Base-by-base conservation (phyloP, 2,888 invertebrate species). In the Campopleginae sp. region DNA sequence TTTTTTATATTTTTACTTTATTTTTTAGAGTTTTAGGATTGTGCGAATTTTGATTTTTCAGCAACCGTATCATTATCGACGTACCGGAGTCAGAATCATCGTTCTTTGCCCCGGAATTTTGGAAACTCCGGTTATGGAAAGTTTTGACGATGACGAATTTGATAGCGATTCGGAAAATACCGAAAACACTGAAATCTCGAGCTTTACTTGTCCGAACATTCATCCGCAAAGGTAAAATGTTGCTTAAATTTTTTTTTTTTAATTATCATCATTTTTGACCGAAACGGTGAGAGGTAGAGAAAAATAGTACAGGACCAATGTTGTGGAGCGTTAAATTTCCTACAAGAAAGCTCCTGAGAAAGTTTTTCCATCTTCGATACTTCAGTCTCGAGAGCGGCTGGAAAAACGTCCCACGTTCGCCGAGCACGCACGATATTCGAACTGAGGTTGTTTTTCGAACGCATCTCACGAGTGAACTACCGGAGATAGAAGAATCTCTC, bases 31-130 rank as follows among this genome's bases (percentile, higher is more conserved):
- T 65, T 61, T 54, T 48, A 17, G 27, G 1, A 38, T 42, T 48
- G 4, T 61, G n/a, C 17, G 1, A 19, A n/a, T 66, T 54, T 44
- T 14, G n/a, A 27, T 27, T 19, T 12, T 68, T 31, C 86, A 94
- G 94, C 92, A 92, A 90, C 92, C 93, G 12, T 93, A 93, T 85
- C 93, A 94, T 82, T 92, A 92, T 44, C 89, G 91, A 19, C 89
- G 90, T 71, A 93, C 92, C 14, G 93, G 92, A 2, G 93, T 93
- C 0, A 90, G 91, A 81, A 90, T 93, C 38, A 86, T 92, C 27
- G 90, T 92, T 3, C 87, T 93, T 4, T 93, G 93, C 51, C 93
- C 93, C 0, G 93, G 92, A 58, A 82, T 92, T 8, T 89, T 90
- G 0, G 89, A 88, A n/a, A 88, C 89, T 3, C 86, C 84, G 0